Conservation (phyloP, 2,888 invertebrate species). For the Margaritifera margaritifera region DNA sequence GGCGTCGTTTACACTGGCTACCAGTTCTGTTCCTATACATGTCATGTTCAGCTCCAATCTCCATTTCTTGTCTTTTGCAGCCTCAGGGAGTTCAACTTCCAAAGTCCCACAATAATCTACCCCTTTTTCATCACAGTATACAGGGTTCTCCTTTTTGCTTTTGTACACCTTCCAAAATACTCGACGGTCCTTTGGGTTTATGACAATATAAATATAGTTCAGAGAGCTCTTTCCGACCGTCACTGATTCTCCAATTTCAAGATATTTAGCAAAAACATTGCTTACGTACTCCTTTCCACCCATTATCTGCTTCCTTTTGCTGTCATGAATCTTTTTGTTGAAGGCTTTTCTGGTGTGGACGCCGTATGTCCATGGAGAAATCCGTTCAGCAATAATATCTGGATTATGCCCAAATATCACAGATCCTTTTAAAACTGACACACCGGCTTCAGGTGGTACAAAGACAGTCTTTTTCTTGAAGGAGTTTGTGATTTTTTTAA, state of each 20-base stretch:
- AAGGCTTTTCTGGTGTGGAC: conserved; percentile 27
- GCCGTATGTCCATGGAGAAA: conserved; percentile 40
- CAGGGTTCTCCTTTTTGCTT: neutral
- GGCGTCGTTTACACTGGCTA: too few species aligned
- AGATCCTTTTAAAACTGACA: conserved; percentile 36
- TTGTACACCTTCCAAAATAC: too few species aligned
- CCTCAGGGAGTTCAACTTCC: too few species aligned
- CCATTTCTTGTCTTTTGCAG: too few species aligned
- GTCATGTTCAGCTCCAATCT: too few species aligned
- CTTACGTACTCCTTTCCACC: conserved; percentile 24
- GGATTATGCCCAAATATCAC: conserved; percentile 38
- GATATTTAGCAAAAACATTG: conserved; percentile 30
- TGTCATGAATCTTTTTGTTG: conserved; percentile 13
- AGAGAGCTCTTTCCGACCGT: conserved; percentile 14
- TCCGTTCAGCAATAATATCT: conserved; percentile 26
- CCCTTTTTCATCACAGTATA: neutral
- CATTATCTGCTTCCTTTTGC: conserved; percentile 2
- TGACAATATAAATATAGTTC: too few species aligned
- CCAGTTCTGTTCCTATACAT: too few species aligned
- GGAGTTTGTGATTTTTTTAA: conserved; percentile 17
- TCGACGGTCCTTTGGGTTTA: too few species aligned
- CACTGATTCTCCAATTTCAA: conserved; percentile 23
- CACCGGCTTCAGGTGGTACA: conserved; percentile 24
- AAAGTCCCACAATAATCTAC: too few species aligned
- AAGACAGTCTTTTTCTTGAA: conserved; percentile 16